Base-by-base conservation (phyloP, 2,888 invertebrate species). In the Aleiodes alternator region DNA sequence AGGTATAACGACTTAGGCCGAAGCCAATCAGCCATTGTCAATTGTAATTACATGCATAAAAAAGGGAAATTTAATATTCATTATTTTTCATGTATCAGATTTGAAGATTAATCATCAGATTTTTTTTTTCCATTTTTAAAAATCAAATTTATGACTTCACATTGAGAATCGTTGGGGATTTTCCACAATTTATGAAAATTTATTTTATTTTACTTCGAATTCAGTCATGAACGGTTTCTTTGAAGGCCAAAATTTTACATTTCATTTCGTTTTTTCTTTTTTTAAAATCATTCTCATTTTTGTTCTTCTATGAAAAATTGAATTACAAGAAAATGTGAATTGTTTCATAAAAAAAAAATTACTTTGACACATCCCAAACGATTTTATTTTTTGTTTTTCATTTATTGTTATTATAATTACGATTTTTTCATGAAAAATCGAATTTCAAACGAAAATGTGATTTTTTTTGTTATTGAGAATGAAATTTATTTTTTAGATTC, bases 31-130 rank as follows among this genome's bases (percentile, higher is more conserved):
- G 38, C 34, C 61, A 61, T 43, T 61, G 43, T 61, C 34, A 31
- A 61, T 43, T 61, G 43, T 61, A 61, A 14, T 38, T 38, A 38
- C 31, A 38, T 38, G 23, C 16, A 64, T 64, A 64, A 64, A 64
- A 38, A 64, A 48, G 4, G 6, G 16, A 11, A 43, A 64, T 64
- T 43, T 64, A 16, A 64, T 43, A 43, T 64, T 64, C 64, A 48
- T 4, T 61, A 43, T 64, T 23, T 16, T 64, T 43, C 23, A 5
- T 12, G 61, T 14, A 8, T 14, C 38, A 64, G 23, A 34, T 14
- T 64, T 4, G 50, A 14, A 29, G 55, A 50, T 69, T 73, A 29
- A 51, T 29, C 34, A 9, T 66, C 8, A 14, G 23, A 56, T 16
- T 34, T 68, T 38, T 34, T 55, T 56, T 48, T 29, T 11, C 56